A percentile compares a stretch with the other conserved stretches of the same genome.
phyloP scores from a whole-genome alignment of 2,797 vertebrate genomes.

The Malacoraja senta region DNA sequence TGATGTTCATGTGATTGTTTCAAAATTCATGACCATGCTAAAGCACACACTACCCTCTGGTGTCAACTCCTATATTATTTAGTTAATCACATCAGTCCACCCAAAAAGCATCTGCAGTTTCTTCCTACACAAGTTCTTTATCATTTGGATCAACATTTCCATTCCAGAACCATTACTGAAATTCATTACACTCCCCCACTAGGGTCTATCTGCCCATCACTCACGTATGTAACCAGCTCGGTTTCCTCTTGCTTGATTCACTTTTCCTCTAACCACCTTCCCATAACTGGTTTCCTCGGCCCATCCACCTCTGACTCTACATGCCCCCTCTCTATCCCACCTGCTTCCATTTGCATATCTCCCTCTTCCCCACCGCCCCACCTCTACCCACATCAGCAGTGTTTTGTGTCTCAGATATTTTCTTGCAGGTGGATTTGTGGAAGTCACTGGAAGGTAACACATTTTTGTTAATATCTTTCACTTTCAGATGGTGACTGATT shows the following conservation, averaged over 20 bases:
- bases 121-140: background rate
- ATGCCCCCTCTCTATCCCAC: background rate
- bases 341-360: background rate
- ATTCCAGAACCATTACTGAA: background rate
- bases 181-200: no score
- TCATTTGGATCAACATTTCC: background rate
- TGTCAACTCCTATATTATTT: background rate
- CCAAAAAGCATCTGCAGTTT: background rate
- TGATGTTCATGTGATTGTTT: no score
- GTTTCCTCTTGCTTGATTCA: no score
- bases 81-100: background rate
- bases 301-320: background rate
- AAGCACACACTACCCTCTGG: constrained; percentile 19
- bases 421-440: background rate
- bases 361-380: no score
- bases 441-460: background rate
- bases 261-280: no score
- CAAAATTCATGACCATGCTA: background rate
- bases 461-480: background rate
- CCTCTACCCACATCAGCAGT: no score
- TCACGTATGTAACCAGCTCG: no score
- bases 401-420: background rate
- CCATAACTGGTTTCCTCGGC: background rate
- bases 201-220: no score
- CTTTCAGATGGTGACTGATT: background rate